Evolutionary conservation across 1,140 invertebrate species (phyloP), one percentile per base, ranked within the genome.

Genomic region (Neodiprion virginianus): DNA sequence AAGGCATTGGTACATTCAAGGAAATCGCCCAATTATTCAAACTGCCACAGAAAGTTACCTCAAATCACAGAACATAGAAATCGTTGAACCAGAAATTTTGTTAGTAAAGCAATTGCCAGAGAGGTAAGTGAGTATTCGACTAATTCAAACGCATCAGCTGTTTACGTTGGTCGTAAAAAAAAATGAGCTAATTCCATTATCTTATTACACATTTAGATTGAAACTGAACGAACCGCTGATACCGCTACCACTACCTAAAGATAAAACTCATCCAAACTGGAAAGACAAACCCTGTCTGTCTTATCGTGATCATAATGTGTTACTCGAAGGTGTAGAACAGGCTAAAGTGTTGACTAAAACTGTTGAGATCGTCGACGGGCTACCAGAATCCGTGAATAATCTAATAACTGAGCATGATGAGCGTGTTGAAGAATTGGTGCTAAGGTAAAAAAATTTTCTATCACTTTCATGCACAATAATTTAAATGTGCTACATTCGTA

Each of bases 291-390:
- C 88, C 8, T 92, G 93, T 79, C 89, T 92, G 48, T 86, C 89
- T 0, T 91, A 92, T 79, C 88, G 88, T 74, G 90, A 93, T 75
- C 84, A 88, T 74, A 92, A 91, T 88, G 91, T 95, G 23, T 84
- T 96, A 7, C 80, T 95, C 67, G 91, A 93, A 84, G 95, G 95
- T 11, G 77, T 94, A 48, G 79, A 88, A 1, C 95, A 96, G 89
- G 94, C 94, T 14, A 90, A 92, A 87, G 84, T 93, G 21, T 84
- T 96, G 7, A 94, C 93, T n/a, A 96, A 96, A 82, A 92, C 93
- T 14, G 85, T 96, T 17, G 85, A 91, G 83, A 84, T 95, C 50
- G 84, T 92, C 76, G 82, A 91, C 66, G 89, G 85, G 74, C 84
- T 95, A 48, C 94, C 94, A 21, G 84, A 90, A 7, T 88, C 86